Conservation (phyloP, 2,888 invertebrate species). For the Osmoderma eremita region DNA sequence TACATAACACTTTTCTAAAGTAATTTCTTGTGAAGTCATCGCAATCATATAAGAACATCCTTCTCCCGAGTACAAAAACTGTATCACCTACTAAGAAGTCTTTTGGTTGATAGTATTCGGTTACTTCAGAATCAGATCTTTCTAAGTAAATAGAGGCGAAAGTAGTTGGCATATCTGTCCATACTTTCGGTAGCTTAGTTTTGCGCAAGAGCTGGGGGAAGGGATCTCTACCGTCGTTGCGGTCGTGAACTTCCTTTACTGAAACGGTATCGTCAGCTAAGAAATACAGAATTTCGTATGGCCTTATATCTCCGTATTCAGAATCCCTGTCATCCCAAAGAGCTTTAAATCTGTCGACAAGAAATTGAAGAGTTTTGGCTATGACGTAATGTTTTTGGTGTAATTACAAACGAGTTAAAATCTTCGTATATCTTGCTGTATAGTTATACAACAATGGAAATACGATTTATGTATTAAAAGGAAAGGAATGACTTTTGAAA, state of each 20-base stretch:
- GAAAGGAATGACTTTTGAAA: too few species aligned
- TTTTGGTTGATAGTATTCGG: constrained; percentile 80
- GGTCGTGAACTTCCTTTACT: constrained; percentile 77
- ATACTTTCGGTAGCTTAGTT: constrained; percentile 77
- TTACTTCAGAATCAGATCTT: constrained; percentile 75
- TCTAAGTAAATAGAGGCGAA: constrained; percentile 78
- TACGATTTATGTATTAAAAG: too few species aligned
- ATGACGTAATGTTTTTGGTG: too few species aligned
- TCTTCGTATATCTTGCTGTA: too few species aligned
- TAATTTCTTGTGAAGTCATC: constrained; percentile 83
- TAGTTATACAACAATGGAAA: too few species aligned
- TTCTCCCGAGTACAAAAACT: constrained; percentile 74
- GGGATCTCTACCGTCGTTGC: constrained; percentile 81
- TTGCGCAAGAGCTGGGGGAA: constrained; percentile 78
- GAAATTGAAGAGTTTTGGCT: constrained; percentile 1
- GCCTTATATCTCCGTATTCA: constrained; percentile 68
- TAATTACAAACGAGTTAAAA: too few species aligned
- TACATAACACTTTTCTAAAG: constrained; percentile 65
- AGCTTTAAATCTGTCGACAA: constrained; percentile 68
- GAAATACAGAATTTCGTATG: constrained; percentile 81
- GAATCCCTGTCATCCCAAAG: constrained; percentile 74
- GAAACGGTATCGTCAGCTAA: constrained; percentile 84
- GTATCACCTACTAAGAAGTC: constrained; percentile 82
- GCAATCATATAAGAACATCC: constrained; percentile 81
- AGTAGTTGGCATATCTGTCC: constrained; percentile 64